Evolutionary conservation across 2,797 vertebrate species (phyloP).

Genomic region (Tragelaphus oryx): DNA sequence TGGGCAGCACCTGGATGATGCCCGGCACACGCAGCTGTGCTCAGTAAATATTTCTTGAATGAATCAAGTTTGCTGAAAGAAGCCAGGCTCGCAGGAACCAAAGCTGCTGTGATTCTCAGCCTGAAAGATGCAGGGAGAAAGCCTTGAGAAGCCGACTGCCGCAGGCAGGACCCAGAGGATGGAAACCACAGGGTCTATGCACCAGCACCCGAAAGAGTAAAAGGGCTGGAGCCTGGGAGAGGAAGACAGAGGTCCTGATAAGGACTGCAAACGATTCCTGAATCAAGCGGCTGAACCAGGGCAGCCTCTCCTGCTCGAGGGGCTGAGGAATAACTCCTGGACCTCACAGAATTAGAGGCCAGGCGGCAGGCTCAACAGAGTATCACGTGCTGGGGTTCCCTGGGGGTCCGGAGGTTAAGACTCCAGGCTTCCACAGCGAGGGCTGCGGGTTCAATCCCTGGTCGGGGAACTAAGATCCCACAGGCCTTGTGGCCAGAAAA

Average conservation of each 20-base stretch:
- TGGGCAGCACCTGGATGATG: not conserved
- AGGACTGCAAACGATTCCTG: not conserved
- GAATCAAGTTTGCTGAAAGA: not conserved
- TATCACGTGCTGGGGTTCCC: not conserved
- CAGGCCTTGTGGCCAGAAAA: not conserved
- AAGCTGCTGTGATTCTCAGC: not conserved
- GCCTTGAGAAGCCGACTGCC: not conserved
- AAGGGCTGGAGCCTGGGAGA: not conserved
- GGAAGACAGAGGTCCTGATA: not conserved
- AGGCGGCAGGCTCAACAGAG: not conserved
- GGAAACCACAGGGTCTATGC: not conserved
- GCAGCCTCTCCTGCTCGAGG: not conserved
- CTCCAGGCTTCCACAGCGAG: fast-evolving
- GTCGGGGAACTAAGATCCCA: not conserved
- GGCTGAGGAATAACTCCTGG: not conserved
- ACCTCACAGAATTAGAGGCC: not conserved
- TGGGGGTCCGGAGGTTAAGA: not conserved
- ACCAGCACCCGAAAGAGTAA: not conserved
- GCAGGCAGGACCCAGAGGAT: not conserved
- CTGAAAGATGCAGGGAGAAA: not conserved
- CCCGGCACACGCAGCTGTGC: not conserved
- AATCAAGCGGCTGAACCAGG: not conserved
- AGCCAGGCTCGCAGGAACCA: not conserved
- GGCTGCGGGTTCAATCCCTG: not conserved
- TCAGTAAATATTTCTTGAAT: not conserved